Evolutionary conservation across 2,113 vertebrate genomes (phyloP), one percentile per base, ranked within the genome.

Genomic region (Neoarius graeffei): DNA sequence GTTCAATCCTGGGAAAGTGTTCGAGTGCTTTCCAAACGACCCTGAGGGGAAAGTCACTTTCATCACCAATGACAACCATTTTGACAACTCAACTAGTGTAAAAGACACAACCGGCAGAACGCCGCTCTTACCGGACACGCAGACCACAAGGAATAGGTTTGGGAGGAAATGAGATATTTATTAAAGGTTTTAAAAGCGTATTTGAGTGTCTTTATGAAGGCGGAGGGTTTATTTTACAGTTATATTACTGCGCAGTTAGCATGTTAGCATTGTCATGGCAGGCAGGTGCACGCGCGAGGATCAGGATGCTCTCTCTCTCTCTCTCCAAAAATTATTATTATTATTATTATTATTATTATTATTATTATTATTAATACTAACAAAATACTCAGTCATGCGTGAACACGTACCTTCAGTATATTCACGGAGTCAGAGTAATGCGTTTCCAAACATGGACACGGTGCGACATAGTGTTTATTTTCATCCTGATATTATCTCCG

Each of bases 391-490:
- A 7, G 50, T 15, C 30, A 35, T 35, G n/a, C 6, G 19, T 60
- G 3, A 23, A 25, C 66, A 83, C 93, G 90, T 93, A 94, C 94
- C 94, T 93, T 90, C 83, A 87, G 76, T 89, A 89, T 82, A 42
- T 42, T 86, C 35, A 91, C 23, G 56, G 52, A 17, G 69, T 48
- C 27, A 88, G 87, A 73, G 89, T 89, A 42, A 42, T 42, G 60
- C 64, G 87, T 77, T 85, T 77, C 52, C 71, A 35, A 23, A 84
- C 69, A 88, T 23, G 8, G 84, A 67, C 27, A n/a, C n/a, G 79
- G 62, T 35, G 1, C 83, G 92, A 89, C 80, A 42, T 85, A 25
- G 23, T 81, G 90, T 89, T 91, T 93, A 92, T 84, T 83, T 74
- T 86, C 90, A 90, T 19, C 82, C 86, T 50, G 87, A 74, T 84